A percentile compares a stretch with the other conserved stretches of the same genome.
phyloP scores from a whole-genome alignment of 2,113 vertebrate genomes.

The Cinclus mexicanus region DNA sequence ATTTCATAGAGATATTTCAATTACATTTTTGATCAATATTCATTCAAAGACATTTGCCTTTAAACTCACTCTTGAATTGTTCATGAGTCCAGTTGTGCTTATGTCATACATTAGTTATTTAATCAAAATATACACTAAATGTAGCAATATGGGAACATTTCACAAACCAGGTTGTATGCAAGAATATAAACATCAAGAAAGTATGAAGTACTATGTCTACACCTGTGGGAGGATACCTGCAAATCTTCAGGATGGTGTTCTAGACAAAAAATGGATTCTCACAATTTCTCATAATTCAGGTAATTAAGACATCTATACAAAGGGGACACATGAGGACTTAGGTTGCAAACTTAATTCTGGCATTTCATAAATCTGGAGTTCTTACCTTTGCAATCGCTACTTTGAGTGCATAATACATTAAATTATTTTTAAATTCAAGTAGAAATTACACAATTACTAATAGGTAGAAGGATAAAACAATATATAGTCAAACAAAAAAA shows the following conservation, averaged over 20 bases:
- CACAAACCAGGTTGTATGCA: neutral
- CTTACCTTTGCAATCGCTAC: neutral
- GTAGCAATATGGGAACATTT: neutral
- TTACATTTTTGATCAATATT: neutral
- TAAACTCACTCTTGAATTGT: neutral
- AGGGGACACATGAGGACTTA: neutral
- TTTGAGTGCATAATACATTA: neutral
- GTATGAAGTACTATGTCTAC: neutral
- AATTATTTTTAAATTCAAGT: neutral
- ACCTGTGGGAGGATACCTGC: neutral
- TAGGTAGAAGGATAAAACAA: neutral
- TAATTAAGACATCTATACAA: neutral
- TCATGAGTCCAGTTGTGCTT: neutral
- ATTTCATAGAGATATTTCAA: neutral
- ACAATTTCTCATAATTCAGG: neutral
- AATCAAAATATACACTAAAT: neutral
- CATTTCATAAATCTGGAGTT: neutral
- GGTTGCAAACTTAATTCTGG: neutral
- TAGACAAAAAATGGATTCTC: neutral
- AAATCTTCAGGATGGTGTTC: neutral
- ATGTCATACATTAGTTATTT: neutral
- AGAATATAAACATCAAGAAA: neutral
- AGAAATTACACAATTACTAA: neutral
- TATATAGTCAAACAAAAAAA: neutral
- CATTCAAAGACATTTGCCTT: neutral